These are phyloP conservation scores for Balaeniceps rex DNA, from an alignment of 2,113 vertebrate genomes.

Conservation along the genomic window DNA sequence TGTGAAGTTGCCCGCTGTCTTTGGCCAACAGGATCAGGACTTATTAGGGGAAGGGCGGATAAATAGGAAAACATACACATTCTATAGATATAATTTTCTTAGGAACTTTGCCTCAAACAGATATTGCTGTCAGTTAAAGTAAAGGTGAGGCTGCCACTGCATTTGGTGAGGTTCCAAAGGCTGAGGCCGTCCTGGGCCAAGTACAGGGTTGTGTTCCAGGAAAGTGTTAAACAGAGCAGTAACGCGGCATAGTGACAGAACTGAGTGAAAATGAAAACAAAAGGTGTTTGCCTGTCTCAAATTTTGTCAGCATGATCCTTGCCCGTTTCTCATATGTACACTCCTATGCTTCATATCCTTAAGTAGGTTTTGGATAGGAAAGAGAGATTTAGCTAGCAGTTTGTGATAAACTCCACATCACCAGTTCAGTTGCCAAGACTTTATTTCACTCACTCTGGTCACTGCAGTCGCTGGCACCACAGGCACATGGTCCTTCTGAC, in stretches of 20 bases:
- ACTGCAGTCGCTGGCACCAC: no score
- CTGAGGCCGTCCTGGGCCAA: not conserved
- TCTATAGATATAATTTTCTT: not conserved
- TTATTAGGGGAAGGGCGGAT: not conserved
- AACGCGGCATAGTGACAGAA: not conserved
- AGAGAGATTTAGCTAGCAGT: no score
- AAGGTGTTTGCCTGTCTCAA: no score
- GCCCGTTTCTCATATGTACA: no score
- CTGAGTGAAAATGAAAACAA: no score
- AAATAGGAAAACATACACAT: accelerated
- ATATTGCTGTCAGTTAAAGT: not conserved
- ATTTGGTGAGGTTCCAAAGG: not conserved
- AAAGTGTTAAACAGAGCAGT: not conserved
- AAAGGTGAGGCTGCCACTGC: not conserved
- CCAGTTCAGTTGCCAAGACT: no score
- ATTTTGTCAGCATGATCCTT: no score
- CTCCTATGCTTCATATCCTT: no score
- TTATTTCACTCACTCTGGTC: no score
- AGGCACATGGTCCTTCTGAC: no score
- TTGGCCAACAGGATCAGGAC: not conserved
- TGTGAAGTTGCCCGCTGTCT: not conserved
- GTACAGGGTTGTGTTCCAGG: not conserved
- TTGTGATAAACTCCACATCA: no score
- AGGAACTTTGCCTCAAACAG: not conserved
- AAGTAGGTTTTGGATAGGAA: no score